Conservation (phyloP, 2,888 invertebrate genomes). For the Scaptomyza polygonia region DNA sequence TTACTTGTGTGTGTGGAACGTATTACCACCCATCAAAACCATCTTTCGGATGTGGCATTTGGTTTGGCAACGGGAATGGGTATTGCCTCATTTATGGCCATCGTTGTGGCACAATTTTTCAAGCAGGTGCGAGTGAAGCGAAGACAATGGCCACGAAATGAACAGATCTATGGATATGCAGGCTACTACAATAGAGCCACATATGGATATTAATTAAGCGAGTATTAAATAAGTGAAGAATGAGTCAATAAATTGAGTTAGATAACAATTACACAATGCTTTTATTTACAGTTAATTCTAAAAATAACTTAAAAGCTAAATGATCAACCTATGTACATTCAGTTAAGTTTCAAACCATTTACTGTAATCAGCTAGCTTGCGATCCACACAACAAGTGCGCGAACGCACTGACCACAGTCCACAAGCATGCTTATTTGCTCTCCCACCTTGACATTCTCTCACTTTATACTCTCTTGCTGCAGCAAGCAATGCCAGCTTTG, state of each 20-base stretch:
- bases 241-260: slow-evolving; percentile 1
- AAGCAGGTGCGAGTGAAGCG: slow-evolving; percentile 65
- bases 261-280: neutral
- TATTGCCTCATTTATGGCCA: slow-evolving; percentile 59
- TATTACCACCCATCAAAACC: slow-evolving; percentile 69
- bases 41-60: slow-evolving; percentile 65
- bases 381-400: slow-evolving; percentile 56
- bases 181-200: slow-evolving; percentile 68
- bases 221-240: neutral
- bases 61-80: slow-evolving; percentile 61
- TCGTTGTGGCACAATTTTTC: slow-evolving; percentile 67
- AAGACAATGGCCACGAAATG: slow-evolving; percentile 69
- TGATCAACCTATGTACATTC: neutral
- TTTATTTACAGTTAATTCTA: neutral
- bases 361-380: slow-evolving; percentile 31
- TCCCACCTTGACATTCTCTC: neutral
- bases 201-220: slow-evolving; percentile 51
- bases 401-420: slow-evolving; percentile 49
- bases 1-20: slow-evolving; percentile 68
- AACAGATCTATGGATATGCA: slow-evolving; percentile 73
- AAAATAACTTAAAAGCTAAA: neutral
- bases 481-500: slow-evolving; percentile 4
- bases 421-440: slow-evolving; percentile 16
- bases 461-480: neutral
- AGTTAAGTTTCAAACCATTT: slow-evolving; percentile 41